Conservation (phyloP, 2,113 vertebrate species). For the Indicator indicator region DNA sequence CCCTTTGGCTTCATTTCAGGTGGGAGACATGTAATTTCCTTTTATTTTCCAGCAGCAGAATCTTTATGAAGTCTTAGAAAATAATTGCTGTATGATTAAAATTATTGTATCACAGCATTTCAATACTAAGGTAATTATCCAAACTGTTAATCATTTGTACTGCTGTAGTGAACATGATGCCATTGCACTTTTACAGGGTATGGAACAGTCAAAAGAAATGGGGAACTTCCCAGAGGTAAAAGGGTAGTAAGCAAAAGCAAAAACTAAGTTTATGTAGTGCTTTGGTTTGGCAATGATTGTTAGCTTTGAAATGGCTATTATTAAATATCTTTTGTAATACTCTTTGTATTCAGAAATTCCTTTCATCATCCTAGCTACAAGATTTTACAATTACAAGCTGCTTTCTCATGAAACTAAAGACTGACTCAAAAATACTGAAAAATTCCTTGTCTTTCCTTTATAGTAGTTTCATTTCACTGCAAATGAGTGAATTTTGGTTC, state of each 20-base stretch:
- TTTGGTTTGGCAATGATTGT: background rate
- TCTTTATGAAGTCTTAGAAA: background rate
- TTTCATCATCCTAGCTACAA: background rate
- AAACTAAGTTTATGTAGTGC: background rate
- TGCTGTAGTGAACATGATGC: background rate
- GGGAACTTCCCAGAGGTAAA: background rate
- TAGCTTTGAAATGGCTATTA: background rate
- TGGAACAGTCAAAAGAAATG: background rate
- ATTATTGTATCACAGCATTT: background rate
- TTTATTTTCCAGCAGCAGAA: background rate
- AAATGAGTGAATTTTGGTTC: background rate
- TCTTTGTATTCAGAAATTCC: background rate
- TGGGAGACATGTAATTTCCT: background rate
- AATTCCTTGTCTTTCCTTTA: background rate
- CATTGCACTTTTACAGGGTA: background rate
- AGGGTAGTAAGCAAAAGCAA: background rate
- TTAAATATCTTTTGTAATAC: background rate
- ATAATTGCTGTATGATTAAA: background rate
- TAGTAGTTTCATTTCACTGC: background rate
- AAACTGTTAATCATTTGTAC: background rate
- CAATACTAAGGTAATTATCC: background rate
- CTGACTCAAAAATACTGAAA: background rate
- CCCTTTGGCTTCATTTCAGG: background rate
- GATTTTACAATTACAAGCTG: background rate
- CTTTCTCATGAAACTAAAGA: background rate